Evolutionary conservation across 2,113 vertebrate species (phyloP), one percentile per base, ranked within the genome.

Genomic region (Caranx ignobilis): DNA sequence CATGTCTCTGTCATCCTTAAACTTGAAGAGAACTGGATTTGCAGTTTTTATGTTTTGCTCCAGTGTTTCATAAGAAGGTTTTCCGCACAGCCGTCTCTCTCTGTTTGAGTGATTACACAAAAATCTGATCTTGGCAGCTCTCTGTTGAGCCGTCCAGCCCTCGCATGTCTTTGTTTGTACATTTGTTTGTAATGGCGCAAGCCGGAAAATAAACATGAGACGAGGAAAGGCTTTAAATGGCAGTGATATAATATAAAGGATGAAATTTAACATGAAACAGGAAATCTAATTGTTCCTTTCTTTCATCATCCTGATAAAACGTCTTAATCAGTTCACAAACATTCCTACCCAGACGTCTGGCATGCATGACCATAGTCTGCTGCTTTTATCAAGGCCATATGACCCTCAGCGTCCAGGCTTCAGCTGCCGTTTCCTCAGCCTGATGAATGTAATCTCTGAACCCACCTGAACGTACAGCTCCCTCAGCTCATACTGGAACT

Each of bases 391-490:
- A 68, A 80, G 59, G 71, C 63, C 84, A 80, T 67, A 81, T 83
- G 76, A 84, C 69, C 77, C 81, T 75, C 41, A 56, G 69, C 64
- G 0, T 60, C 32, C 52, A 70, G 71, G 18, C 57, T 61, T 16
- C 52, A 43, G 71, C 71, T 59, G 82, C 16, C n/a, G 34, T 31
- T 65, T 68, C 31, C 37, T 63, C 11, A 5, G 7, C 65, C 62
- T 75, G 66, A 70, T 56, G 61, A 57, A 62, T 31, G n/a, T 54
- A 37, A 77, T 35, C 19, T 77, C 31, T 71, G 18, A 89, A 91
- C 91, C 93, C 85, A 99, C 98, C 97, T 99, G 98, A 88, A 99
- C 98, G 61, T 99, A 99, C 6, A 99, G 95, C 82, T 99, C 98
- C 85, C 97, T 95, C 85, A 99, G 95, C 92, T 99, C 98, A 94